Conservation (phyloP, 2,113 vertebrate species). For the Calcarius ornatus region DNA sequence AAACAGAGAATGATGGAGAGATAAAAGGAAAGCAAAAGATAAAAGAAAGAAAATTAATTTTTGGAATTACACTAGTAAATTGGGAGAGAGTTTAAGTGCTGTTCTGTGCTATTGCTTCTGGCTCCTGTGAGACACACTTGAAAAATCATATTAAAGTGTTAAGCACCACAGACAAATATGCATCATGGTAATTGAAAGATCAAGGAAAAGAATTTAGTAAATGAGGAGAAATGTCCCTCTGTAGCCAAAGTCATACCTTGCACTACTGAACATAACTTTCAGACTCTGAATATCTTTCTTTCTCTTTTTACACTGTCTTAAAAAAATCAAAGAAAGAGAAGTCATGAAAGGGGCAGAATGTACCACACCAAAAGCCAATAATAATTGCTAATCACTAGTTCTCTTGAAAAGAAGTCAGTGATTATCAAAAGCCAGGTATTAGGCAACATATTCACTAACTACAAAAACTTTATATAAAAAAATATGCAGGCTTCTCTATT, state of each 20-base stretch:
- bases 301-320: neutral
- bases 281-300: constrained; percentile 35
- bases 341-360: neutral
- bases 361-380: neutral
- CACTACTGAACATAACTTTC: constrained; percentile 28
- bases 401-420: neutral
- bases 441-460: neutral
- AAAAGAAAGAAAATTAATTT: neutral
- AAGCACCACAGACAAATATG: constrained; percentile 60
- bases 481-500: neutral
- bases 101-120: neutral
- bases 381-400: neutral
- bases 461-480: neutral
- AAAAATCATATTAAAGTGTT: constrained; percentile 40
- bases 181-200: constrained; percentile 57
- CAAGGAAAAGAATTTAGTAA: constrained; percentile 57
- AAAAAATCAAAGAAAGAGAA: neutral
- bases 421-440: neutral
- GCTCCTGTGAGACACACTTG: neutral
- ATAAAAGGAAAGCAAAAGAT: neutral
- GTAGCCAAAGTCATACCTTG: constrained; percentile 9
- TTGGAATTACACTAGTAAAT: neutral
- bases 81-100: neutral
- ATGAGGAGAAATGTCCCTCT: neutral
- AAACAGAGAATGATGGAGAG: neutral